Evolutionary conservation across 2,113 vertebrate species (phyloP).

Genomic region (Seriola rivoliana): DNA sequence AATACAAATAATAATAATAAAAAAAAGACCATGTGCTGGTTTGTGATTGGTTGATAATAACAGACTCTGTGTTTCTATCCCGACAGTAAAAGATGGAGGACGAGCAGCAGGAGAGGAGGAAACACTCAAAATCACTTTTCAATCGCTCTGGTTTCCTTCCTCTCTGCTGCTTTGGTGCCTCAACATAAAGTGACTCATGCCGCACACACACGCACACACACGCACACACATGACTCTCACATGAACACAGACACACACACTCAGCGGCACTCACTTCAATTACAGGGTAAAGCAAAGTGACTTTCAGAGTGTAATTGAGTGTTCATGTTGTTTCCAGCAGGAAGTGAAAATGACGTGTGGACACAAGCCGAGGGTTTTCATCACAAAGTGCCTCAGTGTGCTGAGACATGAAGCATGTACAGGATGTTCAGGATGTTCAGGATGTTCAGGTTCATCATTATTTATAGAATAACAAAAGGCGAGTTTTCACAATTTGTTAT

Average conservation of each 20-base stretch:
- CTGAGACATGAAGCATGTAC: too few species aligned
- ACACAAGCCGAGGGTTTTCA: constrained; percentile 17
- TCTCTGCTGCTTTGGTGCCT: not conserved
- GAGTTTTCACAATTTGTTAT: too few species aligned
- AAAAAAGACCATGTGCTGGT: not conserved
- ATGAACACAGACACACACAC: constrained; percentile 6
- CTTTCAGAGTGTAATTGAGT: constrained; percentile 33
- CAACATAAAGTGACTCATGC: constrained; percentile 34
- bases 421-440: too few species aligned
- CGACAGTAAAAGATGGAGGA: too few species aligned
- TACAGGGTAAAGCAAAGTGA: constrained; percentile 6
- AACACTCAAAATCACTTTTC: not conserved
- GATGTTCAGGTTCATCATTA: too few species aligned
- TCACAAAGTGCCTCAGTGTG: not conserved
- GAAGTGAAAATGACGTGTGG: constrained; percentile 11
- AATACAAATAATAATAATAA: too few species aligned
- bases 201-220: not conserved
- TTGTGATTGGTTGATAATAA: not conserved
- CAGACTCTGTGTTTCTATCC: not conserved
- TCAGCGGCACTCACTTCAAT: constrained; percentile 22
- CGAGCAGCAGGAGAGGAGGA: too few species aligned
- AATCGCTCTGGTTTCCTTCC: not conserved
- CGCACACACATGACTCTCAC: not conserved
- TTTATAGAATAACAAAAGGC: too few species aligned
- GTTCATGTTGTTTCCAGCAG: not conserved